Evolutionary conservation across 2,888 invertebrate genomes (phyloP), one percentile per base, ranked within the genome.

Genomic region (Eupithecia exiguata): DNA sequence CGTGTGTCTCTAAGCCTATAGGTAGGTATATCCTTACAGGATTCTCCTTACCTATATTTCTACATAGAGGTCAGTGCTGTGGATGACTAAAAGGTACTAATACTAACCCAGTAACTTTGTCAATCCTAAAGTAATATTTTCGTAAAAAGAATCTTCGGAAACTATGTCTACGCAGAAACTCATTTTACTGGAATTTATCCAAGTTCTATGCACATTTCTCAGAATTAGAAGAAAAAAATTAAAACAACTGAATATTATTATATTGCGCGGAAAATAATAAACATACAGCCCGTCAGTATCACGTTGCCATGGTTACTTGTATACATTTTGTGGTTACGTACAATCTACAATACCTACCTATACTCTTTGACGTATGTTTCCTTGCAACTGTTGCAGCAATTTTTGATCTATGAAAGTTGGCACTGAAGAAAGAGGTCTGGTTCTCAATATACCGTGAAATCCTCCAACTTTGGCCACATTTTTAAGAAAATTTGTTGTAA

Each of bases 71-170:
- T 43, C 18, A 18, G 16, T 43, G 43, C 18, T 46, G 18, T 18
- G 18, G 46, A 21, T 58, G 5, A 58, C 58, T 10, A 12, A 25
- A 58, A 16, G 14, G 43, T 43, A 43, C 10, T 7, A 14, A 18
- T 43, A 43, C 43, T 43, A 43, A 96, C 96, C 95, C 79, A 97
- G 90, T 75, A 96, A 86, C 90, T 96, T 96, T 1, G 96, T 95
- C 43, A 96, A 93, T 61, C 96, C 96, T 78, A 96, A 89, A 43
- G 97, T 96, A 69, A 97, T 93, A 88, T 97, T 97, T 89, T 97
- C 96, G 89, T 96, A 96, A 86, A 96, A 97, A 4, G 96, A 96
- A 84, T 96, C 96, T 88, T 96, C 96, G 35, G 96, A 96, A 53
- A 96, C 96, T 81, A 96, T 92, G 88, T 96, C 96, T 40, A 96